Base-by-base conservation (phyloP, 2,888 invertebrate genomes). In the Calephelis perditalis region DNA sequence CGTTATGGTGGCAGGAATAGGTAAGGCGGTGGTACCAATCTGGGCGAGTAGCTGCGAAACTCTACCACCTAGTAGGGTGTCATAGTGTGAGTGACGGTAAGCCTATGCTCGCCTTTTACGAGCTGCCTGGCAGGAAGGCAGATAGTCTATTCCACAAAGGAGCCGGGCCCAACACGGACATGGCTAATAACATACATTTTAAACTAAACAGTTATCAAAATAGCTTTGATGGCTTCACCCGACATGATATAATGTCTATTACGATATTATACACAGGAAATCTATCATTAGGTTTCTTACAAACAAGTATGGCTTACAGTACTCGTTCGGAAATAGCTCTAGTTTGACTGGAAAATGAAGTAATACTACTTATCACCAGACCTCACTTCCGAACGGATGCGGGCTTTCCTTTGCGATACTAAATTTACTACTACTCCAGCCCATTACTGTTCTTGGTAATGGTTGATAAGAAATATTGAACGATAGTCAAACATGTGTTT, bases 261-360 rank as follows among this genome's bases (percentile, higher is more conserved):
- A 61, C 63, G 64, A 65, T 66, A 66, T 67, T 63, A 63, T 67
- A 66, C 63, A 64, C 67, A 64, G 66, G 66, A 66, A 66, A 65
- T 63, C 62, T 65, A 61, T 68, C 65, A 66, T 68, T 67, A 65
- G 60, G 59, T 68, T 63, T 64, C 67, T 59, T 64, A 58, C 64
- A 64, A 66, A 52, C 67, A 62, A 40, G 40, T 40, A 40, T 65
- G 63, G 65, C 66, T 60, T 40, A 55, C 56, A 46, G 44, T 45
- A 57, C 59, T 79, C 79, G 82, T 77, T 81, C 75, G 76, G 75
- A 79, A 81, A 78, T 66, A 62, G 63, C 64, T 64, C 57, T 61
- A 44, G 67, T 61, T 60, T 57, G 62, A 64, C 65, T 61, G 61
- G 62, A 62, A 63, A 62, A 61, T 61, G 66, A 65, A 63, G 65